These are phyloP conservation scores for Aspidapion aeneum DNA, from an alignment of 2,888 invertebrate genomes.

Conservation along the genomic window DNA sequence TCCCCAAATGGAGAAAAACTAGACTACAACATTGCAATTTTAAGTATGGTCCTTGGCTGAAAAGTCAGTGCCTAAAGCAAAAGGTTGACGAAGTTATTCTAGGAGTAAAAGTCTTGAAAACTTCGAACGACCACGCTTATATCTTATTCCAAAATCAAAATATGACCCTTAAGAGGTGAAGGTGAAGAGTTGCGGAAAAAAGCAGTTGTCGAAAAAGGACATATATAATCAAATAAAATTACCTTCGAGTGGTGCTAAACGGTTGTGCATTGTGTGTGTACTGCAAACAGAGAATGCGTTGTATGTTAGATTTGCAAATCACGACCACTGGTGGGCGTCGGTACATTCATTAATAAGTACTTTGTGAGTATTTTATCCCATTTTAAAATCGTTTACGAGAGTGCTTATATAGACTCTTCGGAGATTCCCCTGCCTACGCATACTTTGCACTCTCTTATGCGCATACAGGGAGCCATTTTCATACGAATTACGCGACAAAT, in stretches of 20 bases:
- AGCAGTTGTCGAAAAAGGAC: too few relatives aligned
- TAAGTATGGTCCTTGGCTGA: too few relatives aligned
- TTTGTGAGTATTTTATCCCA: conserved; percentile 27
- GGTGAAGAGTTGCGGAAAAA: too few relatives aligned
- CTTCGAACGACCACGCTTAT: too few relatives aligned
- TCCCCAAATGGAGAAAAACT: too few relatives aligned
- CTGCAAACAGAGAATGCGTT: conserved; percentile 21
- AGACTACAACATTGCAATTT: too few relatives aligned
- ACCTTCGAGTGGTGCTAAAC: conserved; percentile 24
- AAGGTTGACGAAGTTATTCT: too few relatives aligned
- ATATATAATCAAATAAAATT: conserved; percentile 27
- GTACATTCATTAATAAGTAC: conserved; percentile 29
- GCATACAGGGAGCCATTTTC: conserved; percentile 31
- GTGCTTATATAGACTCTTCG: conserved; percentile 31
- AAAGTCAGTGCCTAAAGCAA: too few relatives aligned
- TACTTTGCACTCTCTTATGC: conserved; percentile 29
- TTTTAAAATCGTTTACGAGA: conserved; percentile 28
- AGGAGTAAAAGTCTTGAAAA: too few relatives aligned
- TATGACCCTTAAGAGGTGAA: too few relatives aligned
- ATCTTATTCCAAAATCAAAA: too few relatives aligned
- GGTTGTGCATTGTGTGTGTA: conserved; percentile 23
- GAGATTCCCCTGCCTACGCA: conserved; percentile 15
- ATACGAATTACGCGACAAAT: conserved; percentile 15
- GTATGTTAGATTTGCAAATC: conserved; percentile 31
- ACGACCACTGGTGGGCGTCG: conserved; percentile 29